These are phyloP conservation scores for Umimayanthus kanabou DNA, from an alignment of 92 coral and sea anemone genomes.

Conservation along the genomic window DNA sequence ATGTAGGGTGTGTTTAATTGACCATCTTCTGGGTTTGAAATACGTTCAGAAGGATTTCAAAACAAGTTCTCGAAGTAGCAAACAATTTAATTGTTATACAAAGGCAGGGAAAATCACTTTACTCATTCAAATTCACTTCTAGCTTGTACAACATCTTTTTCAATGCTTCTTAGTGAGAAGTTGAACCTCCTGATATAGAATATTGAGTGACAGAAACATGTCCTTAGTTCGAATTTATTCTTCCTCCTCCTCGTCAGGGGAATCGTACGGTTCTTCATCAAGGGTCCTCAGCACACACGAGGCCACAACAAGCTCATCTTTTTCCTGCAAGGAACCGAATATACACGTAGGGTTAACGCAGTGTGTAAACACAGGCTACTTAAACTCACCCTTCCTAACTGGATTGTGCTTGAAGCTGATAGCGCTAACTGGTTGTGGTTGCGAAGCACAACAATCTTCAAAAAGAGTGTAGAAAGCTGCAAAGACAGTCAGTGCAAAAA, in stretches of 20 bases:
- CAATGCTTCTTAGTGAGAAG: not conserved
- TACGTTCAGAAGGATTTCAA: too few relatives aligned
- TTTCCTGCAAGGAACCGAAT: conserved; percentile 54
- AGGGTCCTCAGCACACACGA: conserved; percentile 91
- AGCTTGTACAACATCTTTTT: not conserved
- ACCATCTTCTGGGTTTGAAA: too few relatives aligned
- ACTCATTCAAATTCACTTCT: not conserved
- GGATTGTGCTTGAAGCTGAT: too few relatives aligned
- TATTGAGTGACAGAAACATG: not conserved
- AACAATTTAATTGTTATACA: too few relatives aligned
- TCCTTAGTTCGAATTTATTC: conserved; percentile 23
- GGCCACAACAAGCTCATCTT: conserved; percentile 80
- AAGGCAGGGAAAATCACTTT: not conserved
- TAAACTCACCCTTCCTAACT: too few relatives aligned
- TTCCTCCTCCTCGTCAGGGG: conserved; percentile 81
- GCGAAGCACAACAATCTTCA: not conserved
- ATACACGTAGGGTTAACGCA: not conserved
- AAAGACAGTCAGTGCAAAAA: too few relatives aligned
- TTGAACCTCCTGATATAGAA: not conserved
- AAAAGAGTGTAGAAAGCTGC: too few relatives aligned
- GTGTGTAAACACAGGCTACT: not conserved
- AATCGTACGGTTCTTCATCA: conserved; percentile 83
- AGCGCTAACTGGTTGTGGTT: not conserved
- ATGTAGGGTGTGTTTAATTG: too few relatives aligned
- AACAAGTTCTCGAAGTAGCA: too few relatives aligned